phyloP scores from a whole-genome alignment of 2,113 vertebrate species.

The Nycticorax nycticorax region DNA sequence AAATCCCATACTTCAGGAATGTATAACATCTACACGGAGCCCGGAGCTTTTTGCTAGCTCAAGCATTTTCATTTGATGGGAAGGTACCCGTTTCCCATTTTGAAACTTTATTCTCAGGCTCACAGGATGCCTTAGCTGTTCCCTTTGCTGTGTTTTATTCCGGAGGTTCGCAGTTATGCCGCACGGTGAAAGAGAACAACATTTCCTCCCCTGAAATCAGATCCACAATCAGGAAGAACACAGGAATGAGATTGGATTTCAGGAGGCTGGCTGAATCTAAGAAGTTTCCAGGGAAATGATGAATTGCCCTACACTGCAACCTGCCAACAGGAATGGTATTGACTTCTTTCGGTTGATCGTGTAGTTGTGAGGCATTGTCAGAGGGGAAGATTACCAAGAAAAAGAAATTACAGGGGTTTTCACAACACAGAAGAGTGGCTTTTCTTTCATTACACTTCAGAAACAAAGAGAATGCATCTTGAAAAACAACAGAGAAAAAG shows the following conservation, averaged over 20 bases:
- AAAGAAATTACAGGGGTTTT: not conserved
- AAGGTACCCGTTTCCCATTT: not conserved
- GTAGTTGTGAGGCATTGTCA: not conserved
- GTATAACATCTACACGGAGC: fast-evolving
- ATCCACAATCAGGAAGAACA: not conserved
- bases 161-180: not conserved
- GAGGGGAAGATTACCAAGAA: not conserved
- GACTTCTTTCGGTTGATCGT: not conserved
- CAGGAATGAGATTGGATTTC: not conserved
- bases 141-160: not conserved
- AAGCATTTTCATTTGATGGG: not conserved
- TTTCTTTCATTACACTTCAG: not conserved
- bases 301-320: not conserved
- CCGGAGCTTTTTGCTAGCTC: not conserved
- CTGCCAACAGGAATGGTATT: not conserved
- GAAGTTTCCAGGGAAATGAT: not conserved
- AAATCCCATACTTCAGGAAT: not conserved
- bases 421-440: not conserved
- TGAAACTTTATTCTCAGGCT: not conserved
- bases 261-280: not conserved
- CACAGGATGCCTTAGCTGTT: fast-evolving
- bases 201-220: not conserved
- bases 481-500: not conserved
- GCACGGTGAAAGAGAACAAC: not conserved
- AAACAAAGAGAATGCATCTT: not conserved